Evolutionary conservation across 2,113 vertebrate genomes (phyloP).

Genomic region (Chionomys nivalis): DNA sequence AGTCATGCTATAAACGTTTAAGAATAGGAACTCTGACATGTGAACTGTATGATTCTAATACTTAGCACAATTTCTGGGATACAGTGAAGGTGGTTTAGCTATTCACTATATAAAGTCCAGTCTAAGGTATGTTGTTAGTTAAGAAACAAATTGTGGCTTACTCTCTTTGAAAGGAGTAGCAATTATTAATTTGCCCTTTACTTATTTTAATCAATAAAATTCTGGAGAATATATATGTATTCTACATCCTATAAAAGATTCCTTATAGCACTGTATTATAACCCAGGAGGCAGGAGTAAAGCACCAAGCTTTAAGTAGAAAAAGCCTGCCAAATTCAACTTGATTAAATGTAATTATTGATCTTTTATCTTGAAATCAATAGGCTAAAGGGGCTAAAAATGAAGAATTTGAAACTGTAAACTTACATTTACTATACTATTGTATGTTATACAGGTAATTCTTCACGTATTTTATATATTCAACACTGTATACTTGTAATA

Average conservation of each 20-base stretch:
- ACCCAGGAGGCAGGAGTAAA: not conserved
- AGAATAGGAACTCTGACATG: not conserved
- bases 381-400: not conserved
- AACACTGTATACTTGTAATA: not conserved
- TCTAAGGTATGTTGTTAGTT: not conserved
- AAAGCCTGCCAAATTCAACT: not conserved
- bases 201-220: not conserved
- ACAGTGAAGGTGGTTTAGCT: not conserved
- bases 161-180: not conserved
- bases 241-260: not conserved
- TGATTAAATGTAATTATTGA: constrained; percentile 55
- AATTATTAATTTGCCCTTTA: not conserved
- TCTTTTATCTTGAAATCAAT: constrained; percentile 35
- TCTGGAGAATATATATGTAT: not conserved
- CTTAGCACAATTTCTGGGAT: not conserved
- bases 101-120: not conserved
- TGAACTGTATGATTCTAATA: not conserved
- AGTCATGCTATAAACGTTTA: not conserved
- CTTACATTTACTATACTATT: not conserved
- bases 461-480: not conserved
- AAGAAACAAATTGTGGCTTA: not conserved
- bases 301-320: not conserved
- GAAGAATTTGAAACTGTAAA: constrained; percentile 59
- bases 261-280: not conserved
- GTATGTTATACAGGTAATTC: not conserved